Conservation (phyloP, 2,888 invertebrate species). For the Phaonia tiefii region DNA sequence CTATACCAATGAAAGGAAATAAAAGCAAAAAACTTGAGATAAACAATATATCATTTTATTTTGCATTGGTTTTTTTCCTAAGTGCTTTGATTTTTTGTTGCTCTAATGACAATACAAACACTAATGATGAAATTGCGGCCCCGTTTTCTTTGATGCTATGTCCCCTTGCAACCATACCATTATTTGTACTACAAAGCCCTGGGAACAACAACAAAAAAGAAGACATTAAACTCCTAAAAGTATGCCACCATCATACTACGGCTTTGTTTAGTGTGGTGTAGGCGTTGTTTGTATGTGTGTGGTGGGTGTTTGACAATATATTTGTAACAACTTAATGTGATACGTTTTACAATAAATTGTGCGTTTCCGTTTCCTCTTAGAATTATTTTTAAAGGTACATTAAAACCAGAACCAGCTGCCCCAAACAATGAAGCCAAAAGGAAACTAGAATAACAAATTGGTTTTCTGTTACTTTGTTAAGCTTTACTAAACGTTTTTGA, state of each 20-base stretch:
- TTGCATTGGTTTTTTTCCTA: background rate
- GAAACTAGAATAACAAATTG: constrained; percentile 55
- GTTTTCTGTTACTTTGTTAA: constrained; percentile 41
- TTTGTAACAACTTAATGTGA: constrained; percentile 37
- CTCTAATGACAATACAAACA: constrained; percentile 14
- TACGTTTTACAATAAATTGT: constrained; percentile 63
- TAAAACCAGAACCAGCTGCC: background rate
- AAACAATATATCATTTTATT: constrained; percentile 20
- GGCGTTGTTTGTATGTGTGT: background rate
- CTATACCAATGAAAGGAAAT: background rate
- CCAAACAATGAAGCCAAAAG: background rate
- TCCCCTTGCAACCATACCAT: background rate
- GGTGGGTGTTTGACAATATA: constrained; percentile 15
- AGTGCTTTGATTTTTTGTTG: background rate
- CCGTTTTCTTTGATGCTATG: background rate
- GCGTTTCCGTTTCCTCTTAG: constrained; percentile 67
- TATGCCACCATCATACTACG: constrained; percentile 26
- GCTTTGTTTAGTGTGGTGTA: background rate
- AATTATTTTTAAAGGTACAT: constrained; percentile 25
- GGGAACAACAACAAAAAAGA: background rate
- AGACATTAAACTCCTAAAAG: constrained; percentile 27
- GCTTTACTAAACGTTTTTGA: constrained; percentile 49
- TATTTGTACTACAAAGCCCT: constrained; percentile 9
- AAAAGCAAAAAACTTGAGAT: background rate
- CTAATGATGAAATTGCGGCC: constrained; percentile 4